phyloP scores from a whole-genome alignment of 2,888 invertebrate species.

The Noctua fimbriata region DNA sequence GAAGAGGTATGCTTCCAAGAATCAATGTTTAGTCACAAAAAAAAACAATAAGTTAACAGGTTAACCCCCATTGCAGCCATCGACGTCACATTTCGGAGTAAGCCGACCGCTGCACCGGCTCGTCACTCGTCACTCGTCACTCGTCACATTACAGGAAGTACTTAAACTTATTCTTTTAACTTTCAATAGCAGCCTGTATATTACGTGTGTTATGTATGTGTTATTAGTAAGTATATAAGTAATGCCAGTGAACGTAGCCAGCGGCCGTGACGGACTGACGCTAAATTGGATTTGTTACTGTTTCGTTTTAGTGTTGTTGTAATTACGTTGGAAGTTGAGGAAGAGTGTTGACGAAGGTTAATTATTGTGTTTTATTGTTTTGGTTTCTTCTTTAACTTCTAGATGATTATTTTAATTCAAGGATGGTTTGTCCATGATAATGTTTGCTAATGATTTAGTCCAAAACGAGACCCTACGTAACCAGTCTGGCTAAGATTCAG shows the following conservation, averaged over 20 bases:
- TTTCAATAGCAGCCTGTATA: slow-evolving; percentile 47
- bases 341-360: slow-evolving; percentile 32
- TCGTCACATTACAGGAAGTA: slow-evolving; percentile 52
- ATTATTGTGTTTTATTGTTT: not conserved
- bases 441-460: not conserved
- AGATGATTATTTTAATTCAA: not conserved
- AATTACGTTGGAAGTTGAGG: slow-evolving; percentile 44
- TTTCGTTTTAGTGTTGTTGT: slow-evolving; percentile 42
- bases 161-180: slow-evolving; percentile 40
- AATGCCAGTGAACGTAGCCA: slow-evolving; percentile 50
- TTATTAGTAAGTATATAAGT: slow-evolving; percentile 38
- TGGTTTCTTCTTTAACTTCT: slow-evolving; percentile 11
- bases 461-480: no score
- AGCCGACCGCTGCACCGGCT: slow-evolving; percentile 30
- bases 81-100: slow-evolving; percentile 27
- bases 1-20: no score
- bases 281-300: slow-evolving; percentile 38
- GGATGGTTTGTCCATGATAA: not conserved
- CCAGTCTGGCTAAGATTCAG: no score
- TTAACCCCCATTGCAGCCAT: slow-evolving; percentile 6
- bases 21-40: slow-evolving; percentile 17
- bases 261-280: slow-evolving; percentile 57
- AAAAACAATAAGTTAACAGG: slow-evolving; percentile 3
- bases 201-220: slow-evolving; percentile 56
- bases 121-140: slow-evolving; percentile 33